Evolutionary conservation across 2,113 vertebrate species (phyloP), one percentile per base, ranked within the genome.

Genomic region (Aptenodytes patagonicus): DNA sequence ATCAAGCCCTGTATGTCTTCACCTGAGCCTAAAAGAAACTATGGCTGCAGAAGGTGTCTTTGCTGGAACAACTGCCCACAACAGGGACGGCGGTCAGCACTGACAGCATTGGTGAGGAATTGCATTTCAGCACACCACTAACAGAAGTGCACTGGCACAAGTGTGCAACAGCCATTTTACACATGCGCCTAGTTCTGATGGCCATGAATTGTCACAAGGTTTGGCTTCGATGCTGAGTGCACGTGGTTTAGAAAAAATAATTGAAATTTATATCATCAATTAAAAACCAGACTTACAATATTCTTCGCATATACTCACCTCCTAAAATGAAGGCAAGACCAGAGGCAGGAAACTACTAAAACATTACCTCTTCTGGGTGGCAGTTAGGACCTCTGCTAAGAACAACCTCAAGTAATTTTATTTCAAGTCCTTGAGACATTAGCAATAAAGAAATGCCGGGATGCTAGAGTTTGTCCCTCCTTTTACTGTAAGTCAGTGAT

Each of bases 171-270:
- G 19, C 4, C 6, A 3, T 20, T 19, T 6, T 2, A 8, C 10
- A 20, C 6, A 4, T 0, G 1, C 1, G 2, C n/a, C 52, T 1
- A 1, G 2, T 1, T 25, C 47, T 78, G 66, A 2, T 0, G 4
- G 61, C 46, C 0, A 0, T 0, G 8, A 55, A 32, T 11, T 42
- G 51, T 6, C 42, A 26, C 31, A 6, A 28, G 10, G 17, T 22
- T 32, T 49, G 52, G 15, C 44, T 38, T 25, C 0, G 1, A 18
- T 2, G 18, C 8, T 24, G 29, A 24, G 12, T 2, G 6, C 12
- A 7, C 0, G 1, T 8, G 20, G 14, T 20, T 64, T 20, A 51
- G 51, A 18, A 66, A 60, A 86, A 76, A 44, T 2, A 75, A 58
- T 7, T 18, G 34, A 16, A 28, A 49, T 11, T 49, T 34, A 3